Evolutionary conservation across 37 sponge, comb jelly and placozoan genomes (phyloP), one percentile per base, ranked within the genome.

Genomic region (Spongilla lacustris): DNA sequence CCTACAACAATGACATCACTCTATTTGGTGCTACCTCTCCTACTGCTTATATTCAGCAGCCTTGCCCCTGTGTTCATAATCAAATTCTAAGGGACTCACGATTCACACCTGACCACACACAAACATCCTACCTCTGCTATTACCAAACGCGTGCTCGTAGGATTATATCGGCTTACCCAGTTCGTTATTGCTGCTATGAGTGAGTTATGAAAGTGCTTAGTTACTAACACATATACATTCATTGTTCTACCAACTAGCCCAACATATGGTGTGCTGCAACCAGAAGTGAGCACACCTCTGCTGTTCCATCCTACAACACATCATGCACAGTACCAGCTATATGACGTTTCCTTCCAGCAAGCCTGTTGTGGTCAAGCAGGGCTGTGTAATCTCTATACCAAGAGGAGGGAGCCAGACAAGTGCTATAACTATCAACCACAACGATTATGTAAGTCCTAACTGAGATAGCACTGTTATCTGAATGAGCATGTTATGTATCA

Each of bases 281-380:
- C 24, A 26, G 67, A 69, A 0, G 67, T 76, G 41, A 83, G 89
- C 66, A 76, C 83, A 36, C 25, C 77, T 26, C 76, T 82, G 32
- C 75, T 67, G 33, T 69, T 38, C 78, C 68, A 75, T 36, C 83
- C 83, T 0, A 0, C 0, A 2, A 34, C 17, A 23, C 26, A 22
- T 46, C 66, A 30, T 4, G 25, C 28, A 8, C 22, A 35, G 0
- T 78, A 71, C 22, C 33, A 66, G 36, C 8, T n/a, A 41, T 67
- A 78, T 79, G 88, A 88, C 26, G 32, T 27, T 6, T 81, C 66
- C 0, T 84, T 86, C n/a, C 31, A 28, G 30, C 36, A 84, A 12
- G 50, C 38, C 12, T 93, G 94, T 69, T 89, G 90, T 86, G 74
- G 13, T 36, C 27, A 23, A 14, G 48, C 79, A 14, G 85, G 81